phyloP scores from a whole-genome alignment of 2,888 invertebrate species.

The Synanthedon vespiformis region DNA sequence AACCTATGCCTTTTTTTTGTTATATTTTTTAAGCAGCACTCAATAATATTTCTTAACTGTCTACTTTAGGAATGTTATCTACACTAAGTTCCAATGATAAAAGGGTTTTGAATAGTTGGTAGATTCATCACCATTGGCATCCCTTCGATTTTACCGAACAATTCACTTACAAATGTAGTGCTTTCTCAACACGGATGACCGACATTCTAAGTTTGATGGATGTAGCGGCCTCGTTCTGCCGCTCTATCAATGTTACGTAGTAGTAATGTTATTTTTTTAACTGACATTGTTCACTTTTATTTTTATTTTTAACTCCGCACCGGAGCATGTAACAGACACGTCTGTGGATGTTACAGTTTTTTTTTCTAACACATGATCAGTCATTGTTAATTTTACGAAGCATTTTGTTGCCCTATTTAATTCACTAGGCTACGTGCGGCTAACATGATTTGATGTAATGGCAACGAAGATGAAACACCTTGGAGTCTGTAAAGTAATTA shows the following conservation, averaged over 20 bases:
- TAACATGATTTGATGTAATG: too few relatives aligned
- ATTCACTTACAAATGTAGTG: slow-evolving; percentile 21
- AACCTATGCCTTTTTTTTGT: too few relatives aligned
- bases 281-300: not conserved
- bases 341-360: not conserved
- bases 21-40: not conserved
- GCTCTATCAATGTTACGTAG: slow-evolving; percentile 11
- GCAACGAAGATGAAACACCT: too few relatives aligned
- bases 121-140: slow-evolving; percentile 19
- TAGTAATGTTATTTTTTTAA: slow-evolving; percentile 3
- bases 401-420: not conserved
- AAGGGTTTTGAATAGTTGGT: slow-evolving; percentile 8
- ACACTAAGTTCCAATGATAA: slow-evolving; percentile 11
- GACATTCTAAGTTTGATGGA: slow-evolving; percentile 17
- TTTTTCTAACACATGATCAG: not conserved
- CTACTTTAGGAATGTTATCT: slow-evolving; percentile 8
- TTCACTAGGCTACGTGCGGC: not conserved
- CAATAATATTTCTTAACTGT: not conserved
- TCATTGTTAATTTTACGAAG: not conserved
- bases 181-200: slow-evolving; percentile 16
- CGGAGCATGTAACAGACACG: not conserved
- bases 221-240: slow-evolving; percentile 9
- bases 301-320: not conserved
- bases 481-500: too few relatives aligned
- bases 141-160: slow-evolving; percentile 14